Conservation (phyloP, 1,140 invertebrate genomes). For the Anoplolepis gracilipes region DNA sequence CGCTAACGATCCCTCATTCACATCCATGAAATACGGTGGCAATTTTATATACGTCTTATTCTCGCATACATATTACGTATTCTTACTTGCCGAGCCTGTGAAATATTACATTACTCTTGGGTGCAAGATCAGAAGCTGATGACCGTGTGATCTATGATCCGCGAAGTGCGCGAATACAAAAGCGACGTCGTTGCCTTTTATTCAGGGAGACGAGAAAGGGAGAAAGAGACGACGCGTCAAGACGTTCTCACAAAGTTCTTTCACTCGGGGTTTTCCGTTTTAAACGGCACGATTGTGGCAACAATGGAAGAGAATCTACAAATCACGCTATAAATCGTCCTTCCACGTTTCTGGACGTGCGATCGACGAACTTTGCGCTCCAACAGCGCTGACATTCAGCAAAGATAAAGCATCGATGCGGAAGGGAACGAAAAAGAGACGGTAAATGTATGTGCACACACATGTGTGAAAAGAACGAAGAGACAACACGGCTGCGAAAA, state of each 20-base stretch:
- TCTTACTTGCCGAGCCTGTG: background rate
- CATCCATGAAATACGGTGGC: background rate
- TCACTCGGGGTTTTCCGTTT: constrained; percentile 14
- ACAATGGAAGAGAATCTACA: constrained; percentile 58
- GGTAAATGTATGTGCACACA: constrained; percentile 5
- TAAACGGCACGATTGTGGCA: constrained; percentile 35
- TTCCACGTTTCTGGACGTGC: constrained; percentile 62
- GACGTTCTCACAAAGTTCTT: constrained; percentile 13
- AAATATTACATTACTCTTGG: background rate
- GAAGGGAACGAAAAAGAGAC: background rate
- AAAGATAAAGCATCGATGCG: constrained; percentile 37
- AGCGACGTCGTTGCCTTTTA: constrained; percentile 21
- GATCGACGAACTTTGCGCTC: constrained; percentile 57
- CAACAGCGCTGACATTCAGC: constrained; percentile 20
- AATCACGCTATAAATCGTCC: constrained; percentile 65
- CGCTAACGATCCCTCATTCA: constrained; percentile 46
- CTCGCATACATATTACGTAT: background rate
- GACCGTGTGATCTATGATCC: constrained; percentile 47
- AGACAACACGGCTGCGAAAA: background rate
- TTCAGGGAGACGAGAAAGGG: background rate
- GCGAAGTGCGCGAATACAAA: background rate
- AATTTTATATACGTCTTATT: constrained; percentile 27
- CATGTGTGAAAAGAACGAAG: background rate
- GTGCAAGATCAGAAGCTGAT: constrained; percentile 22
- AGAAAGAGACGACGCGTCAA: background rate